phyloP scores from a whole-genome alignment of 2,888 invertebrate genomes.

The Oligia fasciuncula region DNA sequence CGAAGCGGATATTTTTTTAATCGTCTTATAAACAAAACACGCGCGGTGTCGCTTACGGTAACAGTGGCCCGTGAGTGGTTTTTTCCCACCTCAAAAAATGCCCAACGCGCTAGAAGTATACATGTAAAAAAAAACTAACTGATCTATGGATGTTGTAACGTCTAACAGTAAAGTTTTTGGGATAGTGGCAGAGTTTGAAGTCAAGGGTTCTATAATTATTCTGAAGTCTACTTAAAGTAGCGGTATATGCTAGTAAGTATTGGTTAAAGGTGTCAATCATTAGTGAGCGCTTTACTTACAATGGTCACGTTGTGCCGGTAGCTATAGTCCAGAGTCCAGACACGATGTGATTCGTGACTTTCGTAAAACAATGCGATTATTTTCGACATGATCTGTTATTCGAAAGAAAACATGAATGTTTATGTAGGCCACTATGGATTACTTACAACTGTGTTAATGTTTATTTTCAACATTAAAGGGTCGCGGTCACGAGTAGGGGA shows the following conservation, averaged over 20 bases:
- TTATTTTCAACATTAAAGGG: neutral
- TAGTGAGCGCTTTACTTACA: neutral
- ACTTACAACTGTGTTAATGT: neutral
- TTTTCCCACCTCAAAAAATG: too few species aligned
- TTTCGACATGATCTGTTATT: neutral
- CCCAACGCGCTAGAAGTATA: too few species aligned
- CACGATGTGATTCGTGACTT: constrained; percentile 30
- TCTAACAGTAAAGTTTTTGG: neutral
- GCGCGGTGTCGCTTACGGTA: too few species aligned
- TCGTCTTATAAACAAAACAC: too few species aligned
- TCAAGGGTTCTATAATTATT: neutral
- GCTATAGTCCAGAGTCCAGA: constrained; percentile 32
- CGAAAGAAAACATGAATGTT: neutral
- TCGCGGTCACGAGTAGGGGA: too few species aligned
- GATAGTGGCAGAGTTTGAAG: neutral
- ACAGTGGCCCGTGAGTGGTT: too few species aligned
- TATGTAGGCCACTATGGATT: neutral
- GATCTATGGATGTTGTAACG: neutral
- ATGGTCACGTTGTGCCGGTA: constrained; percentile 51
- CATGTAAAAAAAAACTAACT: too few species aligned
- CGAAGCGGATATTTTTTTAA: too few species aligned
- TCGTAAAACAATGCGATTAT: constrained; percentile 26
- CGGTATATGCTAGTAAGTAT: neutral
- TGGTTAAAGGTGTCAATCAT: constrained; percentile 26
- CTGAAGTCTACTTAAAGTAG: neutral